A percentile compares a stretch with the other conserved stretches of the same genome.
phyloP scores from a whole-genome alignment of 2,888 invertebrate species.

The Hanleya hanleyi region DNA sequence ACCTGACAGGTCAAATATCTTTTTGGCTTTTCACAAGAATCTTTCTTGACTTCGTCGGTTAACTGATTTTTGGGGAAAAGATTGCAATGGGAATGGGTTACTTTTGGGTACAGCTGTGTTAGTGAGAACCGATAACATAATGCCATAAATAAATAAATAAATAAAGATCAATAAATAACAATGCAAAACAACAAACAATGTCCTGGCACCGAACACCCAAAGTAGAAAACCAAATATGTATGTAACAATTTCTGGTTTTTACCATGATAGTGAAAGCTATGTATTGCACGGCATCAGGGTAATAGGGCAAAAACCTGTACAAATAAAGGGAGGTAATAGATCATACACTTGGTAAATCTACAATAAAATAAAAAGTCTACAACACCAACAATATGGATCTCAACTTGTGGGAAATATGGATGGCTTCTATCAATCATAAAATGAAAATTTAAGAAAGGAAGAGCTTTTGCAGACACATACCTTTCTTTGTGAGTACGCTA shows the following conservation, averaged over 20 bases:
- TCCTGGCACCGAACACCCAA: no score
- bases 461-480: constrained; percentile 36
- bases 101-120: no score
- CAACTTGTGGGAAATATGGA: neutral
- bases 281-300: neutral
- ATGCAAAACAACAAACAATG: neutral
- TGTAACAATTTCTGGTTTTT: neutral
- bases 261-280: neutral
- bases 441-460: neutral
- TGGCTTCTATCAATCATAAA: no score
- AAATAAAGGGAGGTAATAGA: neutral
- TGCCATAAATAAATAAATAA: no score
- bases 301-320: neutral
- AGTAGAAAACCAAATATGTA: no score
- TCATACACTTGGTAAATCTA: neutral
- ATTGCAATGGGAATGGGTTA: neutral
- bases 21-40: no score
- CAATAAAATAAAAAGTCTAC: neutral
- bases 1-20: no score
- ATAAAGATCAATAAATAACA: no score
- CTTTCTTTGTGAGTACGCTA: constrained; percentile 56
- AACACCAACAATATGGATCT: neutral
- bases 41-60: no score
- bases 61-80: no score
- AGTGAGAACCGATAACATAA: no score